Percentiles rank a stretch among this genome's conserved stretches.
Conservation (phyloP, 2,888 invertebrate species). For the Limnephilus lunatus region DNA sequence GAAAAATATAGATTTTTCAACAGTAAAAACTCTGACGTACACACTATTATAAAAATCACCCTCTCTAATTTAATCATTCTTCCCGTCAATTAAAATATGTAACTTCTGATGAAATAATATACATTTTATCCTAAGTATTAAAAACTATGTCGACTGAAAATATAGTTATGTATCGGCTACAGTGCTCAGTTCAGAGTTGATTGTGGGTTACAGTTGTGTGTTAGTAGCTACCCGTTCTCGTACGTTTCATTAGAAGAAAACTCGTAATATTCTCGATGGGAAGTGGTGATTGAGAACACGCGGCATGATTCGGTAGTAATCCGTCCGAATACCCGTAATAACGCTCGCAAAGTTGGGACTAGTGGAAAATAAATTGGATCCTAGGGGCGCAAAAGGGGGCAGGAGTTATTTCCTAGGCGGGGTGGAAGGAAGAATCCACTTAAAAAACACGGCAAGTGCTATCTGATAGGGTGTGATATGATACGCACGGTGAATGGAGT, state of each 20-base stretch:
- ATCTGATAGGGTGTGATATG: constrained; percentile 6
- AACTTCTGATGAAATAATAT: too few relatives aligned
- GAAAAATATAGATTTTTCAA: not conserved
- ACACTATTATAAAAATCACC: not conserved
- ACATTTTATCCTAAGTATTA: too few relatives aligned
- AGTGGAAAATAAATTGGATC: constrained; percentile 62
- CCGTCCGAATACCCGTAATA: constrained; percentile 52
- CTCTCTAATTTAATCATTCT: not conserved
- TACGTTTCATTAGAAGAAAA: constrained; percentile 55
- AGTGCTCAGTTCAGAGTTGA: not conserved
- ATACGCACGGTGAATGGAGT: not conserved
- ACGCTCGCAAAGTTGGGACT: constrained; percentile 52
- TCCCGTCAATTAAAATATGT: too few relatives aligned
- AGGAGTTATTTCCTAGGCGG: constrained; percentile 5
- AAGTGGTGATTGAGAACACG: constrained; percentile 51
- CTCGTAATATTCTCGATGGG: constrained; percentile 21
- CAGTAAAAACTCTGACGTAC: not conserved
- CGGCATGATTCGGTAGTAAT: constrained; percentile 61
- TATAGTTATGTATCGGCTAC: not conserved
- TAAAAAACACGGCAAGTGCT: not conserved
- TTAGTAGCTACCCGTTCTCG: constrained; percentile 9
- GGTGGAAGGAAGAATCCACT: not conserved
- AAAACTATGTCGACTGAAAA: too few relatives aligned
- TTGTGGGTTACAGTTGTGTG: not conserved
- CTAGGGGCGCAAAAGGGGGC: not conserved